A percentile compares a stretch with the other conserved stretches of the same genome.
phyloP scores from a whole-genome alignment of 2,797 vertebrate genomes.

The Danio kyathit region DNA sequence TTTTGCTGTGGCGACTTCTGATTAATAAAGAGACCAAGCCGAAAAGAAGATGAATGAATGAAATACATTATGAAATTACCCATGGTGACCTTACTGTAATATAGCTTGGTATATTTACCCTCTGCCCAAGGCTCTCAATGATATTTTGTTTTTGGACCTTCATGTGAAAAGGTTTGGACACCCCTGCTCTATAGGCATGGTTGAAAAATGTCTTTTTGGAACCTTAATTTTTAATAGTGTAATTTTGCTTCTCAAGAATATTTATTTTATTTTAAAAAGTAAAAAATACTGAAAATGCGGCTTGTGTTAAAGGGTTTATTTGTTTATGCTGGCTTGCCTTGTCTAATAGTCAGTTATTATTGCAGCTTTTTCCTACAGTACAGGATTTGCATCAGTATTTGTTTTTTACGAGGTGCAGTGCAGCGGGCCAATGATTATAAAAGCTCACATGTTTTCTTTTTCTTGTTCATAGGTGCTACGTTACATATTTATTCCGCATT shows the following conservation, averaged over 20 bases:
- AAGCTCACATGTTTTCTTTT: background rate
- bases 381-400: slow-evolving; percentile 16
- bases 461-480: background rate
- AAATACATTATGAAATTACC: too few relatives aligned
- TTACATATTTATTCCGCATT: background rate
- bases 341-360: background rate
- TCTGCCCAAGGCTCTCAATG: too few relatives aligned
- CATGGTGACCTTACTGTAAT: too few relatives aligned
- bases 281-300: background rate
- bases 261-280: background rate
- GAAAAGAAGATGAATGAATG: too few relatives aligned
- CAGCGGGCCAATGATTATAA: background rate
- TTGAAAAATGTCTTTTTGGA: too few relatives aligned
- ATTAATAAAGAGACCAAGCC: too few relatives aligned
- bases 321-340: background rate
- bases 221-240: too few relatives aligned
- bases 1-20: too few relatives aligned
- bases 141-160: too few relatives aligned
- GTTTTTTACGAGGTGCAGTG: background rate
- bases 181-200: too few relatives aligned
- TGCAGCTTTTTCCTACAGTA: slow-evolving; percentile 20
- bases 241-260: background rate
- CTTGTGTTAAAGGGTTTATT: background rate
- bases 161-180: too few relatives aligned
- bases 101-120: too few relatives aligned